These are phyloP conservation scores for Tethea ocularis DNA, from an alignment of 2,888 invertebrate genomes.

Conservation along the genomic window DNA sequence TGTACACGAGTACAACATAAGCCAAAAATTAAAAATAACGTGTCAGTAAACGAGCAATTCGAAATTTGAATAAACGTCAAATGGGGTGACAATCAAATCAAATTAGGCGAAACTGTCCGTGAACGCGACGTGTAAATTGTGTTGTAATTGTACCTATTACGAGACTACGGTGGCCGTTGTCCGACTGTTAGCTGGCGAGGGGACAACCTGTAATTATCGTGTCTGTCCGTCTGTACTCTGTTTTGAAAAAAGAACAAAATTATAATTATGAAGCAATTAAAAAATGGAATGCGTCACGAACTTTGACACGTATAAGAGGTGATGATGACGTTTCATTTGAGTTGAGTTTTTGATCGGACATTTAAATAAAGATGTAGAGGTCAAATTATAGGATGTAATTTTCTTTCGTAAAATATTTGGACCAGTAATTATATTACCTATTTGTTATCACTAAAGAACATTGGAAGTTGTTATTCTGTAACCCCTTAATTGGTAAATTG, in stretches of 20 bases:
- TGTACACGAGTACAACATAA: not conserved
- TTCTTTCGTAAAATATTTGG: no score
- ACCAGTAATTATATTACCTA: no score
- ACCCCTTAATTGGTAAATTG: no score
- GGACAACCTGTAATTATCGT: constrained; percentile 56
- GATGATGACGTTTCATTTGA: constrained; percentile 9
- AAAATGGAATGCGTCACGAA: constrained; percentile 37
- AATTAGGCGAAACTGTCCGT: constrained; percentile 67
- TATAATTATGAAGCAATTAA: constrained; percentile 16
- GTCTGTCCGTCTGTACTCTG: constrained; percentile 49
- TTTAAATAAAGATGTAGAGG: not conserved
- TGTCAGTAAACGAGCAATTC: constrained; percentile 33
- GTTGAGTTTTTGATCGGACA: not conserved
- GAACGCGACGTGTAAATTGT: constrained; percentile 62
- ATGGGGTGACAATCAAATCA: constrained; percentile 72
- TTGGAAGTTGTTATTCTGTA: no score
- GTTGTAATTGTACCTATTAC: constrained; percentile 65
- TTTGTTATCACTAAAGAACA: no score
- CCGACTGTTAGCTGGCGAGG: constrained; percentile 36
- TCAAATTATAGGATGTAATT: not conserved
- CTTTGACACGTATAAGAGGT: constrained; percentile 39
- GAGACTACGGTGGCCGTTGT: constrained; percentile 22
- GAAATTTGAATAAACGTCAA: constrained; percentile 65
- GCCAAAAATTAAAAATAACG: constrained; percentile 16
- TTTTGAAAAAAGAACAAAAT: constrained; percentile 34